phyloP scores from a whole-genome alignment of 2,113 vertebrate genomes.

The Corydoras maculifer region DNA sequence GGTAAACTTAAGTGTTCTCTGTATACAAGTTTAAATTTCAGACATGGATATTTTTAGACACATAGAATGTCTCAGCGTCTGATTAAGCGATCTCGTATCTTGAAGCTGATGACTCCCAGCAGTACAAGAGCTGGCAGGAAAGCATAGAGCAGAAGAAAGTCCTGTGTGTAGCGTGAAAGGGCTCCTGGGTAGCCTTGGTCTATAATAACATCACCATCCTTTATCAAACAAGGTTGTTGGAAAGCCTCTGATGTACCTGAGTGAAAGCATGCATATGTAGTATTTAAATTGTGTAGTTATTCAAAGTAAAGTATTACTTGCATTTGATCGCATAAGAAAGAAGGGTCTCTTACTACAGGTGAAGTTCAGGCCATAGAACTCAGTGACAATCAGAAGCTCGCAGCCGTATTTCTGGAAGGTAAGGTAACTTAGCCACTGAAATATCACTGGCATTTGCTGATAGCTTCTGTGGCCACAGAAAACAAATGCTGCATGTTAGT shows the following conservation, averaged over 20 bases:
- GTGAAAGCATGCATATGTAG: neutral
- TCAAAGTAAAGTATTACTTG: neutral
- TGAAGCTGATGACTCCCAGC: slow-evolving; percentile 78
- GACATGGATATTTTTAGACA: neutral
- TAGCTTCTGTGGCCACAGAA: slow-evolving; percentile 64
- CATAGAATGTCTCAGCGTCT: slow-evolving; percentile 55
- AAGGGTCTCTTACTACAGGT: slow-evolving; percentile 78
- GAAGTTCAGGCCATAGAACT: slow-evolving; percentile 84
- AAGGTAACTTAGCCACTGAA: slow-evolving; percentile 83
- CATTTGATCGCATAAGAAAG: too few relatives aligned
- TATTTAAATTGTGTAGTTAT: neutral
- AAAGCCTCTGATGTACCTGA: slow-evolving; percentile 44
- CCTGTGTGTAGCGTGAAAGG: slow-evolving; percentile 64
- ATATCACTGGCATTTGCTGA: slow-evolving; percentile 80
- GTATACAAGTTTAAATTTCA: too few relatives aligned
- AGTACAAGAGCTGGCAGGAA: slow-evolving; percentile 79
- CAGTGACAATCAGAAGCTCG: slow-evolving; percentile 86
- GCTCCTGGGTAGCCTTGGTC: slow-evolving; percentile 76
- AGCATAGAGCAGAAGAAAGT: slow-evolving; percentile 83
- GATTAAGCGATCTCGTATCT: slow-evolving; percentile 73
- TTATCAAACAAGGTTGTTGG: slow-evolving; percentile 61
- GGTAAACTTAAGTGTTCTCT: too few relatives aligned
- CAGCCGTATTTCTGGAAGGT: slow-evolving; percentile 92
- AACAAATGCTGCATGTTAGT: neutral
- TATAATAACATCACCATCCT: slow-evolving; percentile 71